Evolutionary conservation across 2,888 invertebrate species (phyloP).

Genomic region (Atethmia centrago): DNA sequence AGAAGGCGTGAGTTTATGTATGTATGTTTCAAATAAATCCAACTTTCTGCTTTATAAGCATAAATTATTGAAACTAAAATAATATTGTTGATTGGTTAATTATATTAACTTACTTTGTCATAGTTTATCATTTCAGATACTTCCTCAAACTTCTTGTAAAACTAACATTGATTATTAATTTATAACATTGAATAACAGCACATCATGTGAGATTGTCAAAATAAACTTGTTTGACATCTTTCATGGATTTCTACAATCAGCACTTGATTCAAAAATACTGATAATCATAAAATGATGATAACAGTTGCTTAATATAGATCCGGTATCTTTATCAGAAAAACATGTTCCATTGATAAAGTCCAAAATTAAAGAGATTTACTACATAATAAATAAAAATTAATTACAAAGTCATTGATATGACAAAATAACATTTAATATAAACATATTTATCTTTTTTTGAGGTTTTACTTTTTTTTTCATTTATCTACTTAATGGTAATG

Average conservation of each 20-base stretch:
- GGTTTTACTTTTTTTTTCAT: neutral
- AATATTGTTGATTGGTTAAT: slow-evolving; percentile 8
- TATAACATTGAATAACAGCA: neutral
- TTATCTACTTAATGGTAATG: neutral
- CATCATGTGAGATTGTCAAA: neutral
- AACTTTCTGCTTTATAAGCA: neutral
- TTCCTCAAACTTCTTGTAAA: neutral
- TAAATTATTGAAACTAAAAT: neutral
- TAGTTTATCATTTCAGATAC: neutral
- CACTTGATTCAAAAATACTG: slow-evolving; percentile 10
- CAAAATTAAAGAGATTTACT: neutral
- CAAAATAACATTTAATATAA: too few relatives aligned
- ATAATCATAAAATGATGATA: slow-evolving; percentile 17
- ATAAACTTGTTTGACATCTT: neutral
- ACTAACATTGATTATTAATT: neutral
- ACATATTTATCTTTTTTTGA: neutral
- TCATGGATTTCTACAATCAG: neutral
- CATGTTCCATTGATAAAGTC: slow-evolving; percentile 2
- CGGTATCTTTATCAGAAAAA: slow-evolving; percentile 7
- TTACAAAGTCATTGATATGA: slow-evolving; percentile 1
- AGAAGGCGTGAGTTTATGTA: too few relatives aligned
- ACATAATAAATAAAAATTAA: neutral
- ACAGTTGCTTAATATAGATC: slow-evolving; percentile 19
- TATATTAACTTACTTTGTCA: neutral
- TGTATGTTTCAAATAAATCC: neutral